Conservation (phyloP, 2,888 invertebrate genomes). For the Copidosoma aretas region DNA sequence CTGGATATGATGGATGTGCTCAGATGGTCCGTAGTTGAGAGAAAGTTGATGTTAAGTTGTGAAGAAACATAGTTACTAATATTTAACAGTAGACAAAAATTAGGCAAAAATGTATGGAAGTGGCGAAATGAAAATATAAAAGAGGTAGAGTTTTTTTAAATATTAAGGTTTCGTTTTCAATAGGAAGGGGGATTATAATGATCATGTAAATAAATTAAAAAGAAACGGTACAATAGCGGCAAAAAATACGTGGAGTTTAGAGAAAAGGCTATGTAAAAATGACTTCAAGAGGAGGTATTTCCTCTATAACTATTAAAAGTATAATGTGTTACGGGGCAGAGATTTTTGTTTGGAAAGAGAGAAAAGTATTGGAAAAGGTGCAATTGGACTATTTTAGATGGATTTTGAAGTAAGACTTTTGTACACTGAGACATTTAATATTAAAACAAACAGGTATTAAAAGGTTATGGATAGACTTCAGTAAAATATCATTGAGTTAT, state of each 20-base stretch:
- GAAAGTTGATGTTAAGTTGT: slow-evolving; percentile 25
- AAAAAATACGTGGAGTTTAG: slow-evolving; percentile 23
- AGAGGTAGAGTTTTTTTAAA: slow-evolving; percentile 21
- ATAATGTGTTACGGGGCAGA: slow-evolving; percentile 31
- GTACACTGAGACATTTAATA: no score
- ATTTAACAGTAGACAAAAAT: slow-evolving; percentile 11
- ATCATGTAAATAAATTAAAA: slow-evolving; percentile 18
- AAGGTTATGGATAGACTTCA: no score
- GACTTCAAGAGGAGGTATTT: slow-evolving; percentile 28
- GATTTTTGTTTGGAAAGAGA: neutral
- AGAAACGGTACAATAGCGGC: slow-evolving; percentile 17
- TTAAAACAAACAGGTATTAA: no score
- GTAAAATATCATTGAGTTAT: no score
- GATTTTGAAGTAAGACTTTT: no score
- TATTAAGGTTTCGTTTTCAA: slow-evolving; percentile 25
- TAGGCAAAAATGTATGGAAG: slow-evolving; percentile 9
- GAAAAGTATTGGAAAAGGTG: no score
- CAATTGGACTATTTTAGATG: neutral
- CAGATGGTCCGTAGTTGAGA: slow-evolving; percentile 16
- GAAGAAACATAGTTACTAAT: slow-evolving; percentile 33
- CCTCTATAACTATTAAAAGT: slow-evolving; percentile 28
- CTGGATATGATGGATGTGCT: neutral
- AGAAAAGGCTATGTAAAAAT: slow-evolving; percentile 24
- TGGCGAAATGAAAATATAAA: slow-evolving; percentile 14
- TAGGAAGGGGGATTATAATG: slow-evolving; percentile 10